Evolutionary conservation across 2,888 invertebrate species (phyloP).

Genomic region (Ornithoptera priamus): DNA sequence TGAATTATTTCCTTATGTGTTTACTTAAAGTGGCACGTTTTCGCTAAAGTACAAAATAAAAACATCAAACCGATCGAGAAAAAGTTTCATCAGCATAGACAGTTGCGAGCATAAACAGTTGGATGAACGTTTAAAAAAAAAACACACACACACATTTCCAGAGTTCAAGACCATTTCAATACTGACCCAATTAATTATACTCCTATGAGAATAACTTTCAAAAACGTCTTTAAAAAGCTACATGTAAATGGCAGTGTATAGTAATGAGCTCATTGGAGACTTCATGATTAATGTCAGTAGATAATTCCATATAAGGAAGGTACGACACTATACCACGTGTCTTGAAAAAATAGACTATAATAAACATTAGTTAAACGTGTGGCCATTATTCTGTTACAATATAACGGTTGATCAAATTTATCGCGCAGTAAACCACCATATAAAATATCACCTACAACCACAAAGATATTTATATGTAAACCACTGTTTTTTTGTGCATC

Average conservation of each 20-base stretch:
- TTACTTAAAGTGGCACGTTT: too few relatives aligned
- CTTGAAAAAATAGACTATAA: background rate
- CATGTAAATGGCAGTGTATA: slow-evolving; percentile 30
- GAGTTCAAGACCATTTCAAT: slow-evolving; percentile 24
- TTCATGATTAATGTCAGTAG: background rate
- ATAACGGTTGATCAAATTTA: background rate
- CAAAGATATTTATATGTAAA: background rate
- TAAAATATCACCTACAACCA: slow-evolving; percentile 4
- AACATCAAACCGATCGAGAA: background rate
- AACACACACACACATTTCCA: background rate
- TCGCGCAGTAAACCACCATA: background rate
- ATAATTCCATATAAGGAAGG: background rate
- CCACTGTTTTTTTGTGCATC: background rate
- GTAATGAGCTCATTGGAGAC: background rate
- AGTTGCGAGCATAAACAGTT: background rate
- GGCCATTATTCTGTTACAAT: background rate
- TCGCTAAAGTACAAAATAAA: background rate
- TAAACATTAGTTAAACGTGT: background rate
- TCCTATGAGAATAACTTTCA: slow-evolving; percentile 3
- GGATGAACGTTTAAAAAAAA: background rate
- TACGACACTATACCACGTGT: background rate
- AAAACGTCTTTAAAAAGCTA: slow-evolving; percentile 25
- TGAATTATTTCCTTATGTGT: too few relatives aligned
- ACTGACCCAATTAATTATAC: slow-evolving; percentile 5
- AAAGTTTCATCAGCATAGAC: background rate